Percentiles rank a stretch among this genome's conserved stretches.
Conservation (phyloP, 2,888 invertebrate genomes). For the Tiphia femorata region DNA sequence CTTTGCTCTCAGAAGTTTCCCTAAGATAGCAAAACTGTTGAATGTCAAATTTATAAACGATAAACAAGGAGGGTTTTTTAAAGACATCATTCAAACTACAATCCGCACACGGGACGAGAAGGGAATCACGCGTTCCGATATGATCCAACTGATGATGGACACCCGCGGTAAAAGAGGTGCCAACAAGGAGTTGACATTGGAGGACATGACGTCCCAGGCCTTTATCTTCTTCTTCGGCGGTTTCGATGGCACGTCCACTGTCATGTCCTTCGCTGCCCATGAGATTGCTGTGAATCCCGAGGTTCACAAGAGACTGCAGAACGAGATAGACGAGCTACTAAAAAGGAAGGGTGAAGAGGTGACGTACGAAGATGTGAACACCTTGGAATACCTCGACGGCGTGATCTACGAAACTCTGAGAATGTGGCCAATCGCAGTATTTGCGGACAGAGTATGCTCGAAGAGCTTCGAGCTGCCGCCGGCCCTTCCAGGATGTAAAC, state of each 20-base stretch:
- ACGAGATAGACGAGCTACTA: slow-evolving; percentile 52
- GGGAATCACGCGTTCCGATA: slow-evolving; percentile 69
- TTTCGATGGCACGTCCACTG: slow-evolving; percentile 50
- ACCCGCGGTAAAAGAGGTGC: slow-evolving; percentile 31
- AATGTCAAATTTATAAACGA: slow-evolving; percentile 19
- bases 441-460: slow-evolving; percentile 54
- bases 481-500: slow-evolving; percentile 44
- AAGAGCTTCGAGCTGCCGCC: slow-evolving; percentile 51
- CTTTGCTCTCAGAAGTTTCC: slow-evolving; percentile 25
- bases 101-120: slow-evolving; percentile 26
- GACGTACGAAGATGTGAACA: slow-evolving; percentile 66
- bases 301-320: slow-evolving; percentile 67
- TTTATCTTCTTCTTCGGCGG: slow-evolving; percentile 56
- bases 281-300: slow-evolving; percentile 62
- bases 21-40: slow-evolving; percentile 16
- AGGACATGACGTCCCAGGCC: slow-evolving; percentile 69
- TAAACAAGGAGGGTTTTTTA: slow-evolving; percentile 18
- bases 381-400: slow-evolving; percentile 72
- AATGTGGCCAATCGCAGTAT: slow-evolving; percentile 48
- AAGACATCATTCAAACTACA: slow-evolving; percentile 15
- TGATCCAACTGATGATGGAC: slow-evolving; percentile 73
- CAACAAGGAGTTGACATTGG: slow-evolving; percentile 27
- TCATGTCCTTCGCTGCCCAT: slow-evolving; percentile 47
- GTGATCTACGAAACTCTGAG: slow-evolving; percentile 63
- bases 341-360: slow-evolving; percentile 57